Evolutionary conservation across 1,140 invertebrate genomes (phyloP), one percentile per base, ranked within the genome.

Genomic region (Diabrotica undecimpunctata): DNA sequence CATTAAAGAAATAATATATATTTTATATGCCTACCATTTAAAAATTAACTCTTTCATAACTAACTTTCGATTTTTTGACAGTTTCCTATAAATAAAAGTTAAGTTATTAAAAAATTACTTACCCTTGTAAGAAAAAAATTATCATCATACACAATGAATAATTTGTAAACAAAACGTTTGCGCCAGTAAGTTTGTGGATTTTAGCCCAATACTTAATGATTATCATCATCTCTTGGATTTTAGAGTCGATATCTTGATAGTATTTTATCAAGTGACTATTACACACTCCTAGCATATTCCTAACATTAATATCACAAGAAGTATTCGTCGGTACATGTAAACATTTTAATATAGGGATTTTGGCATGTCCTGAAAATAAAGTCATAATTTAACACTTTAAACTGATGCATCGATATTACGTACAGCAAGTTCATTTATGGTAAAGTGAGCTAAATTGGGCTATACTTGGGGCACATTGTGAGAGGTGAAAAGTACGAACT

Each of bases 291-390:
- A 89, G 77, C n/a, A 80, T 78, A 62, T 86, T 86, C 71, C 87
- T 88, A 72, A 90, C 88, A 12, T 85, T 86, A n/a, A 92, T 74
- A 73, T 91, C 89, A 69, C 87, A 88, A 61, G 84, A 82, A 2
- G 85, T 80, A 6, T 78, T 70, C 0, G 83, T 86, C 7, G 79
- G 77, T 5, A 79, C 61, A 73, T 89, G 85, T 64, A 78, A 71
- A 73, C 87, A 87, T 73, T 90, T 90, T 11, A 91, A 84, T 67
- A 91, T 89, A 35, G 90, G 90, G 9, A 85, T 87, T 77, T 87
- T 88, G 11, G 89, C 88, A 51, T 46, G 41, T 10, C 41, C 41
- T 46, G n/a, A 46, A 46, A 46, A 46, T n/a, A 46, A 46, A 25
- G 25, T 25, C 25, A 25, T 25, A 25, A 25, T 25, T 25, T 25